Percentiles rank a stretch among this genome's conserved stretches.
These are phyloP conservation scores for Oxyruncus cristatus DNA, from an alignment of 2,113 vertebrate species.

Conservation along the genomic window DNA sequence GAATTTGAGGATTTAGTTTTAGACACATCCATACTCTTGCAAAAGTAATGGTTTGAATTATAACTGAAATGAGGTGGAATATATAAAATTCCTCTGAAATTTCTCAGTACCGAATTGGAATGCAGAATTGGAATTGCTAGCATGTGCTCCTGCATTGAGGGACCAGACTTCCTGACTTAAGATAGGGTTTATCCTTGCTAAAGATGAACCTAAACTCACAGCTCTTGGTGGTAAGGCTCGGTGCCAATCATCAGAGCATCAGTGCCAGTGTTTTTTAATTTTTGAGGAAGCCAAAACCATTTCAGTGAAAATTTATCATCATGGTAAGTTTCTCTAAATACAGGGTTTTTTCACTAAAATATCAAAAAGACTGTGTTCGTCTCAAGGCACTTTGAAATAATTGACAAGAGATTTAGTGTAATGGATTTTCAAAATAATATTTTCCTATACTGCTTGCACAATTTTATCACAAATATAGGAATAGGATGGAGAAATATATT, in stretches of 20 bases:
- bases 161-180: background rate
- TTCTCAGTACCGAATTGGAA: background rate
- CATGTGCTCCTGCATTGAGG: background rate
- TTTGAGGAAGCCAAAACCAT: background rate
- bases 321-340: background rate
- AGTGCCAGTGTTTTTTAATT: background rate
- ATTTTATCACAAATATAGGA: background rate
- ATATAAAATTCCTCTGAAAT: background rate
- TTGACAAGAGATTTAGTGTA: background rate
- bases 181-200: background rate
- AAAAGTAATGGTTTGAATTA: background rate
- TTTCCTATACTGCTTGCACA: background rate
- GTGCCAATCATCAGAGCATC: background rate
- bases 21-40: background rate
- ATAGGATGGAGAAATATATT: background rate
- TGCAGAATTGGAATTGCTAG: background rate
- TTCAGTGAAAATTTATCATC: background rate
- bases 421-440: background rate
- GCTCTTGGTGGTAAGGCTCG: background rate
- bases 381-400: background rate
- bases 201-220: background rate
- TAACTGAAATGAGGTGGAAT: background rate
- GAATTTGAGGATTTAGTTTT: background rate
- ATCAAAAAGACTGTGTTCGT: background rate
- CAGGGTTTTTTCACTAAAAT: background rate